Base-by-base conservation (phyloP, 2,888 invertebrate species). In the Diogma glabrata region DNA sequence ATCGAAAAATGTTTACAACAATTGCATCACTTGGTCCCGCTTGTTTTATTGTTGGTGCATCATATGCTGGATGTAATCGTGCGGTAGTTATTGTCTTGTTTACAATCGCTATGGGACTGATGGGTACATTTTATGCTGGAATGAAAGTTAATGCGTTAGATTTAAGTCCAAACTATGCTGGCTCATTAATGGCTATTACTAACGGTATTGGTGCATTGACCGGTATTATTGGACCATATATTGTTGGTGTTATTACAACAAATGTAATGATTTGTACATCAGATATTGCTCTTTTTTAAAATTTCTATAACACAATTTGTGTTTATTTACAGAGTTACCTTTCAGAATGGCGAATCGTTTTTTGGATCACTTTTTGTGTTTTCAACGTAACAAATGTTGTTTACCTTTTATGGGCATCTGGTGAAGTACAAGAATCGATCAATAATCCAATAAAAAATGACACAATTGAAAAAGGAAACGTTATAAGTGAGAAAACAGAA, bases 311-410 rank as follows among this genome's bases (percentile, higher is more conserved):
- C 24, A 24, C 6, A 14, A 14, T 4, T 14, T 14, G n/a, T 36
- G 9, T 16, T 36, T 33, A 17, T 17, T 40, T 49, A 46, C 65
- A 80, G 81, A 75, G 80, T 46, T 74, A 76, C 1, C 60, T 83
- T 7, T 64, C 67, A 17, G 78, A 87, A 70, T 90, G 90, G 90
- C 74, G 82, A 19, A 60, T 75, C 0, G 87, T 89, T 0, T 89
- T 89, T 65, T 87, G 88, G 84, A 81, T 89, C 28, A 80, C 87
- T 38, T 74, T 86, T 7, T 79, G 63, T 0, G 76, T 88, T 3
- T 76, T 88, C 54, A 66, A 78, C 1, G 53, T 77, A 1, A 83
- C 87, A 2, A 85, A 85, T 60, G 33, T 82, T 0, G 61, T 87
- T 8, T 90, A 83, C 65, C 59, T 82, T 3, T 49, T 84, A 4